Percentiles rank a stretch among this genome's conserved stretches.
Evolutionary conservation across 2,797 vertebrate genomes (phyloP).

Genomic region (Phalloptychus januarius): DNA sequence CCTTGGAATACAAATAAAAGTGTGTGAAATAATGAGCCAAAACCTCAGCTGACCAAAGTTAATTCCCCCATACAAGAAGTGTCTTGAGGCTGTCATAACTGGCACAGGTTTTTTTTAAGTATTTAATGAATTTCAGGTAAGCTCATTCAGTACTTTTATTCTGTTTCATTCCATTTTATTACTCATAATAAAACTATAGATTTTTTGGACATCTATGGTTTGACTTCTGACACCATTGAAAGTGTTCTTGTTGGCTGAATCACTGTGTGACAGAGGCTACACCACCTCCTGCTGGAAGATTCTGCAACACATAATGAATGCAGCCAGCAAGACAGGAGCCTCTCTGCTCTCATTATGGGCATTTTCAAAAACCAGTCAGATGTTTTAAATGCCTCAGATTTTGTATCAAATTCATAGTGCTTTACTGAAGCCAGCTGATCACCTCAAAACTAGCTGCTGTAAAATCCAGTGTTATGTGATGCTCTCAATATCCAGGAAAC

Average conservation of each 20-base stretch:
- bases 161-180: not conserved
- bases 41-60: not conserved
- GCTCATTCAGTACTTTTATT: not conserved
- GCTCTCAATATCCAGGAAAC: not conserved
- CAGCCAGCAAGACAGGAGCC: not conserved
- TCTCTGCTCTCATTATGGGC: not conserved
- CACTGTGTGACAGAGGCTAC: not conserved
- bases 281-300: not conserved
- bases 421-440: not conserved
- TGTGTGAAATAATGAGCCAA: not conserved
- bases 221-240: not conserved
- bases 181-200: no score
- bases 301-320: not conserved
- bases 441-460: not conserved
- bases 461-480: not conserved
- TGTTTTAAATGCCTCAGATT: not conserved
- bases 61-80: not conserved
- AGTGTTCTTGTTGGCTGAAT: not conserved
- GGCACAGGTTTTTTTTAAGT: not conserved
- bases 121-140: not conserved
- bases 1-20: not conserved
- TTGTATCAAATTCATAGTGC: not conserved
- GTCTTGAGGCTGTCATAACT: not conserved
- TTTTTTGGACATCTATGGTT: not conserved
- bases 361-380: not conserved